Evolutionary conservation across 2,113 vertebrate species (phyloP), one percentile per base, ranked within the genome.

Genomic region (Stomatorhinus ivindoensis): DNA sequence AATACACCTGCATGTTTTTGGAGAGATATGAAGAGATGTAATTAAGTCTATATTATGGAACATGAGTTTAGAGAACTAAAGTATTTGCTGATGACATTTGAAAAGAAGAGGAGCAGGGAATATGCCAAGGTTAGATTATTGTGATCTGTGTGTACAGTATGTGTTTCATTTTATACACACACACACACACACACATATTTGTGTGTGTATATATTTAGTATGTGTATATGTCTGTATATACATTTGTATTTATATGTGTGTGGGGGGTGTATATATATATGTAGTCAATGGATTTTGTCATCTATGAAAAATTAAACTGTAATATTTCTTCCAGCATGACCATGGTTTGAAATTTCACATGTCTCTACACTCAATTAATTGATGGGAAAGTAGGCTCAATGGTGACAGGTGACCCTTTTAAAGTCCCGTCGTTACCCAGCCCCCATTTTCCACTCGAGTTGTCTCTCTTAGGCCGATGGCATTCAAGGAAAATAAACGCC

Each of bases 371-470:
- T 86, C 8, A 86, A 86, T 27, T 50, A 27, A 51, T 86, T 50
- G 84, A 50, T 27, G 47, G 44, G 21, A 51, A 86, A 15, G 24
- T 19, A 13, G 10, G 84, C 84, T 86, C 6, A 39, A 24, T 86
- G 46, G 4, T 50, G 46, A 86, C 24, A 51, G 46, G 21, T 50
- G n/a, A 48, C 15, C 76, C 76, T 44, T 82, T 82, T 46, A 86
- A 86, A 86, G n/a, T 82, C 31, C 39, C 9, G 90, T 93, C 91
- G 91, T 90, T 92, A 91, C 15, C 42, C 35, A 42, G 76, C 73
- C 42, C 89, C 88, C 46, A 94, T 93, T 94, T 93, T 93, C 91
- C 92, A 92, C 91, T 93, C 73, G 84, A 93, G 73, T 88, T 91
- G 89, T 90, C 93, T 92, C 92, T 92, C 91, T 93, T 88, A n/a